phyloP scores from a whole-genome alignment of 2,888 invertebrate genomes.

The Chymomyza amoena region DNA sequence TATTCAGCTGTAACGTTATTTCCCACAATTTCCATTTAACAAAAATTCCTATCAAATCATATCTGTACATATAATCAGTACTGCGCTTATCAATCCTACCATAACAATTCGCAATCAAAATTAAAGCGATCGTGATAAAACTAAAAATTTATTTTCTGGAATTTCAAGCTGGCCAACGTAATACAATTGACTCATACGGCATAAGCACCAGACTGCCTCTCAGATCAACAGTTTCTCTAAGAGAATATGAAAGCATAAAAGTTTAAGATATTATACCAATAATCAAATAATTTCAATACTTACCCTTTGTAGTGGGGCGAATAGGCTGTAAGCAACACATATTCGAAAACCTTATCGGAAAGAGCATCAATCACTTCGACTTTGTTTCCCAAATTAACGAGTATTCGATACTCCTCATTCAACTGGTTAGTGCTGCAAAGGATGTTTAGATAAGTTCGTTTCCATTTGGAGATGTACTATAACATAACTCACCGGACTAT shows the following conservation, averaged over 20 bases:
- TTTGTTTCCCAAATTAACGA: constrained; percentile 70
- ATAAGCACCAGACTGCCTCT: constrained; percentile 49
- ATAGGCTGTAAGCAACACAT: constrained; percentile 58
- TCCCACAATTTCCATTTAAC: too few relatives aligned
- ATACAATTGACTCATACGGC: constrained; percentile 71
- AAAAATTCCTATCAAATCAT: neutral
- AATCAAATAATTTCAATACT: constrained; percentile 1
- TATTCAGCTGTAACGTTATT: too few relatives aligned
- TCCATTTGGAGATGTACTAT: neutral
- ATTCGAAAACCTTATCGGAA: constrained; percentile 58
- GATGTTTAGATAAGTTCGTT: neutral
- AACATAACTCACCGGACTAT: constrained; percentile 67
- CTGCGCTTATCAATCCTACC: neutral
- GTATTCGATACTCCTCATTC: constrained; percentile 67
- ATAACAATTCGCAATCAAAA: neutral
- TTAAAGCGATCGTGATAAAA: neutral
- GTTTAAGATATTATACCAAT: neutral
- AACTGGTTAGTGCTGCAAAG: constrained; percentile 49
- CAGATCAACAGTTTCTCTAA: constrained; percentile 61
- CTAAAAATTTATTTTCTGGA: neutral
- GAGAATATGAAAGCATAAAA: neutral
- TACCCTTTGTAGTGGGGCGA: constrained; percentile 67
- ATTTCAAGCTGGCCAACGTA: constrained; percentile 56
- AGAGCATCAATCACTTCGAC: constrained; percentile 58
- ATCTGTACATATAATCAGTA: neutral